These are phyloP conservation scores for Phataginus tetradactyla DNA, from an alignment of 2,797 vertebrate genomes.

Conservation along the genomic window DNA sequence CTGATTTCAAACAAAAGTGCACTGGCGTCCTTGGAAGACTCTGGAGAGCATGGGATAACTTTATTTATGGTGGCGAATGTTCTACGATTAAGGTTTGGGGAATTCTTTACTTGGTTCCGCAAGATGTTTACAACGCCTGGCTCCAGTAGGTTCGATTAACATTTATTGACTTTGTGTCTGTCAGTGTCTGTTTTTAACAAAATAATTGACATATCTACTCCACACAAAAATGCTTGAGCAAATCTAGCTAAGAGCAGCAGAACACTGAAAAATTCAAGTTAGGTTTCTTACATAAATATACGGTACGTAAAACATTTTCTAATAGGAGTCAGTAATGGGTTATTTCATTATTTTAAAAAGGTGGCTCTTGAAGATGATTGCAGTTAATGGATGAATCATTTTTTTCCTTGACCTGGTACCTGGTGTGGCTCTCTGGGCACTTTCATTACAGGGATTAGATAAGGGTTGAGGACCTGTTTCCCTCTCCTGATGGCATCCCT, in stretches of 20 bases:
- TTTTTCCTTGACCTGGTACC: neutral
- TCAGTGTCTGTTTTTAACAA: neutral
- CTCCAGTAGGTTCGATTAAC: neutral
- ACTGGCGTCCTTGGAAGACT: neutral
- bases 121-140: neutral
- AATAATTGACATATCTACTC: neutral
- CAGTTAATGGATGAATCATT: neutral
- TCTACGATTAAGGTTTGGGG: neutral
- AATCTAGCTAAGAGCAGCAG: neutral
- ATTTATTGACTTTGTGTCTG: neutral
- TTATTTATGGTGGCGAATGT: neutral
- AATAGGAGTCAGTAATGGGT: neutral
- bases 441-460: neutral
- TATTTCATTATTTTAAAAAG: neutral
- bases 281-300: neutral
- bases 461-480: neutral
- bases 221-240: neutral
- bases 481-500: neutral
- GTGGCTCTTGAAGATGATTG: neutral
- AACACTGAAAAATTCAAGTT: neutral
- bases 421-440: neutral
- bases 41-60: neutral
- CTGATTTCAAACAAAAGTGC: neutral
- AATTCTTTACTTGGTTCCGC: neutral
- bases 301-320: neutral